A percentile compares a stretch with the other conserved stretches of the same genome.
These are phyloP conservation scores for Drosophila sordidula DNA, from an alignment of 2,888 invertebrate species.

Conservation along the genomic window DNA sequence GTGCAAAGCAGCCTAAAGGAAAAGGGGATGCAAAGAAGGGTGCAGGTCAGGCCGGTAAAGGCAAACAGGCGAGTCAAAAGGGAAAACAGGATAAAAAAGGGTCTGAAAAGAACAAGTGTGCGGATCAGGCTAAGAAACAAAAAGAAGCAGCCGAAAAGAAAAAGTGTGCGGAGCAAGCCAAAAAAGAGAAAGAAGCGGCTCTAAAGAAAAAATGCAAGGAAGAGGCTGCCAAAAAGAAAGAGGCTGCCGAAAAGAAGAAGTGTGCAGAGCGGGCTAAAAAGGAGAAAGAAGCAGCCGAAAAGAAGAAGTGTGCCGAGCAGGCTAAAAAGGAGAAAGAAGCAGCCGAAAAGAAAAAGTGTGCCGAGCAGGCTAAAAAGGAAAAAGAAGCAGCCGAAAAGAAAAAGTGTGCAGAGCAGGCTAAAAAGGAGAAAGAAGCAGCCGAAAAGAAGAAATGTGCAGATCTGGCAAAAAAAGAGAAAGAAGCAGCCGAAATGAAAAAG, in stretches of 20 bases:
- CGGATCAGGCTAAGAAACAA: neutral
- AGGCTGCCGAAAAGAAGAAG: neutral
- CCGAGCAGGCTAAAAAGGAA: neutral
- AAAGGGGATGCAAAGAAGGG: neutral
- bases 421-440: neutral
- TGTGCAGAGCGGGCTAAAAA: slow-evolving; percentile 1
- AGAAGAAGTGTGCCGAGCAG: neutral
- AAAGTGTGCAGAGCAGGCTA: neutral
- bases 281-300: neutral
- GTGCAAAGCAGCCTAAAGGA: neutral
- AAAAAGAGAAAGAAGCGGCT: neutral
- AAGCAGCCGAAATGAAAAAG: neutral
- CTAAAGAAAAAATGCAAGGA: neutral
- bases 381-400: neutral
- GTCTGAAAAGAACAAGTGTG: neutral
- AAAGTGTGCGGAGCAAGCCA: neutral
- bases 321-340: slow-evolving; percentile 1
- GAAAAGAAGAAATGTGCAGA: neutral
- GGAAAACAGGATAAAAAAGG: neutral
- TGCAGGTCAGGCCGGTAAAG: neutral
- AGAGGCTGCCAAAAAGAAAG: neutral
- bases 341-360: neutral
- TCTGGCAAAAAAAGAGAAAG: neutral
- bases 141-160: neutral
- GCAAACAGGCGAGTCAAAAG: neutral